Evolutionary conservation across 1,140 invertebrate species (phyloP), one percentile per base, ranked within the genome.

Genomic region (Sminthurides bifidus): DNA sequence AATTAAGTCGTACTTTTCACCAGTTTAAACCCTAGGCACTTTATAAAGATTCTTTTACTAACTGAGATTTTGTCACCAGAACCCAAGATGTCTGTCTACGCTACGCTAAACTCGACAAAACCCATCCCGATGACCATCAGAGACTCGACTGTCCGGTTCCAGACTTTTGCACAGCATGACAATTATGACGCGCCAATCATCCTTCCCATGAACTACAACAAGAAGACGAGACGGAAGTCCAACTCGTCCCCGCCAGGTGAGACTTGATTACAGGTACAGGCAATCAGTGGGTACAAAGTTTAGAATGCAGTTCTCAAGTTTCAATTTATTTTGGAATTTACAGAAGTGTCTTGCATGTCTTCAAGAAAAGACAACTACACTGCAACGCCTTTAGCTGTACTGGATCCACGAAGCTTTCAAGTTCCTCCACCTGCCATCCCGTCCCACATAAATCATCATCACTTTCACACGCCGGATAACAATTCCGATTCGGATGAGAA

Each of bases 71-170:
- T 30, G 14, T 23, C 19, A 5, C 21, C 17, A 17, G 19, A 10
- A 43, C 15, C 15, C 21, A 58, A 50, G 27, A 59, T 58, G 56
- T 63, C 60, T 24, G 56, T 63, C 23, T 63, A 63, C 30, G 60
- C 60, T 2, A 63, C 60, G 5, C 26, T 63, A n/a, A 63, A 63
- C 45, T 58, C 56, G 1, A 54, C 48, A 2, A 58, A 63, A 17
- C 49, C 56, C 1, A 63, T 63, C 31, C 60, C 60, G 41, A 56
- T 63, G 56, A 50, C 58, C 10, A 63, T 63, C 10, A 40, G 60
- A 31, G 60, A 63, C 30, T 52, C 52, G 8, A 63, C 60, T 12
- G 57, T 63, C 12, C 8, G 60, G 19, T 56, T 63, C 19, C 60
- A 59, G 31, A 59, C 52, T 14, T 63, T 63, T 56, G 60, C 48